These are phyloP conservation scores for Rhabditoides inermis DNA, from an alignment of 2,888 invertebrate genomes.

Conservation along the genomic window DNA sequence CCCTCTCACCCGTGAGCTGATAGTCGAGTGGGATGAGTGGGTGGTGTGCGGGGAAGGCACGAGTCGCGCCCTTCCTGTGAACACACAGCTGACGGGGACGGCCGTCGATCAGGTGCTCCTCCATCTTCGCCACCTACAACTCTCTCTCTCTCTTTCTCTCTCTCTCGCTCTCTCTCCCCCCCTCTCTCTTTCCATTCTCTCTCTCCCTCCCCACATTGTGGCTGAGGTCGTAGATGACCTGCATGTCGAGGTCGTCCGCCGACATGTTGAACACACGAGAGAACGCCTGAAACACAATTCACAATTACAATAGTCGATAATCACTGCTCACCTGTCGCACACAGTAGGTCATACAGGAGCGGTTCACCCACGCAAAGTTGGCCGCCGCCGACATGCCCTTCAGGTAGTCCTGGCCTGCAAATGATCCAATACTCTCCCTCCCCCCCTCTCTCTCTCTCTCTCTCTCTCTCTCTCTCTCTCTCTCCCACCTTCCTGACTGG, in stretches of 20 bases:
- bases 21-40: constrained; percentile 98
- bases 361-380: constrained; percentile 99
- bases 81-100: constrained; percentile 73
- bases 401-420: constrained; percentile 88
- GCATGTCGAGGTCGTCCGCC: constrained; percentile 98
- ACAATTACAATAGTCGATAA: background rate
- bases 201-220: constrained; percentile 99
- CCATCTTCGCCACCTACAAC: constrained; percentile 90
- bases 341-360: constrained; percentile 97
- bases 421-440: background rate
- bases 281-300: constrained; percentile 66
- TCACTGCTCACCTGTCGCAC: constrained; percentile 59
- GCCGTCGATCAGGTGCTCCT: constrained; percentile 47
- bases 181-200: too few relatives aligned
- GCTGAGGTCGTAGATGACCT: constrained; percentile 91
- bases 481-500: constrained; percentile 61
- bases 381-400: constrained; percentile 98
- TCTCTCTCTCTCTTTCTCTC: too few relatives aligned
- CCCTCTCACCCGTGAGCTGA: constrained; percentile 54
- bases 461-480: background rate
- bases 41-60: constrained; percentile 97
- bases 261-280: constrained; percentile 89
- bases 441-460: background rate
- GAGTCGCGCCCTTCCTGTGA: constrained; percentile 82
- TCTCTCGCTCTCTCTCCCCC: too few relatives aligned